Base-by-base conservation (phyloP, 1,140 invertebrate genomes). In the Camponotus pennsylvanicus region DNA sequence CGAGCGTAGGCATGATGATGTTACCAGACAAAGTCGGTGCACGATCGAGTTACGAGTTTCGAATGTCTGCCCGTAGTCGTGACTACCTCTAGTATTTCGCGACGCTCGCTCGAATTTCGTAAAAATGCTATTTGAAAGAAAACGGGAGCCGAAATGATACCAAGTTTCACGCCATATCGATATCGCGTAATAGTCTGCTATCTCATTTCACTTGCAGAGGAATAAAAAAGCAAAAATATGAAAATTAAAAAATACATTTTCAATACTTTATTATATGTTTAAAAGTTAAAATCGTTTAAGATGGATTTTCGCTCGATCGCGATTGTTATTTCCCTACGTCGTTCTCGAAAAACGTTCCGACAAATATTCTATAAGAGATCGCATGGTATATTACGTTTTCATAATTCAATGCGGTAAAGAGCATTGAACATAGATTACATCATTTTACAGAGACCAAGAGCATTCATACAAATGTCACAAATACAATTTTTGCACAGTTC, bases 21-120 rank as follows among this genome's bases (percentile, higher is more conserved):
- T 52, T 88, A 59, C 61, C 63, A 84, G 78, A 37, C 49, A 40
- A 55, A 76, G 85, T 73, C 61, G 37, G 66, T 49, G 67, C 57
- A 63, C 80, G 89, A 90, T 90, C 88, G 89, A 90, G 89, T 90
- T 90, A 90, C 89, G 82, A 88, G 89, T 90, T 90, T 90, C 88
- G 64, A 90, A 90, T 90, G 66, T 90, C 88, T 86, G 80, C 21
- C 59, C 79, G 82, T 82, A 87, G 80, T 90, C 89, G 88, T 90
- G 76, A 88, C 67, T 61, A 70, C 82, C 76, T 89, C 86, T 89
- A 88, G 63, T 88, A 49, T 89, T 89, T 89, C 86, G 86, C 9
- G 64, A 69, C 55, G 13, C 61, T 83, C 49, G 57, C 89, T 90
- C 82, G 76, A 67, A 73, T 90, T 90, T 90, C 88, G 70, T 73